phyloP scores from a whole-genome alignment of 2,113 vertebrate genomes.

The Tamias sibiricus region DNA sequence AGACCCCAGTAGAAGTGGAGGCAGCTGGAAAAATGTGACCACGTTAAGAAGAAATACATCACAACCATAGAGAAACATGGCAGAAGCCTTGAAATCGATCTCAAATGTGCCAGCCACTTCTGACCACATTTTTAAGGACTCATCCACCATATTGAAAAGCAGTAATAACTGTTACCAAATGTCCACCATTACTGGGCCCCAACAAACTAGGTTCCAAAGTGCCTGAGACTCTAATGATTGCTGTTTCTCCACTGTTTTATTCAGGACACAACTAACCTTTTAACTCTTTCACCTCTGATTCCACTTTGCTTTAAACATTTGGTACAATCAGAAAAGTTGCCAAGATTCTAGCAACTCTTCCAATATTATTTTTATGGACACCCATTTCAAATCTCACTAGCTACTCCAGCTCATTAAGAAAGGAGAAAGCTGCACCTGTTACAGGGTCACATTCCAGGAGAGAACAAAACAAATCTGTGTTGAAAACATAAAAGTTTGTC shows the following conservation, averaged over 20 bases:
- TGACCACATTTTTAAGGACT: background rate
- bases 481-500: background rate
- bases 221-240: background rate
- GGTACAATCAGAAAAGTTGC: background rate
- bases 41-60: background rate
- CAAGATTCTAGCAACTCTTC: background rate
- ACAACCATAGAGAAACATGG: background rate
- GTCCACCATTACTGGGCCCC: background rate
- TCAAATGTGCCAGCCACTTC: background rate
- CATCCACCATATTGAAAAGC: background rate
- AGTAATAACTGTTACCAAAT: background rate
- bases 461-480: background rate
- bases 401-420: background rate
- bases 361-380: background rate
- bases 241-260: background rate
- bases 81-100: background rate
- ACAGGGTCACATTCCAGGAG: background rate
- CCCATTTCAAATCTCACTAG: background rate
- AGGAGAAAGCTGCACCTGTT: background rate
- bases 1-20: background rate
- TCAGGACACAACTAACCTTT: background rate
- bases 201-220: too few species aligned
- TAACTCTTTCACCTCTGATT: background rate
- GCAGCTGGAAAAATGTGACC: background rate
- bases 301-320: constrained; percentile 26